Evolutionary conservation across 2,888 invertebrate species (phyloP).

Genomic region (Melanostoma mellinum): DNA sequence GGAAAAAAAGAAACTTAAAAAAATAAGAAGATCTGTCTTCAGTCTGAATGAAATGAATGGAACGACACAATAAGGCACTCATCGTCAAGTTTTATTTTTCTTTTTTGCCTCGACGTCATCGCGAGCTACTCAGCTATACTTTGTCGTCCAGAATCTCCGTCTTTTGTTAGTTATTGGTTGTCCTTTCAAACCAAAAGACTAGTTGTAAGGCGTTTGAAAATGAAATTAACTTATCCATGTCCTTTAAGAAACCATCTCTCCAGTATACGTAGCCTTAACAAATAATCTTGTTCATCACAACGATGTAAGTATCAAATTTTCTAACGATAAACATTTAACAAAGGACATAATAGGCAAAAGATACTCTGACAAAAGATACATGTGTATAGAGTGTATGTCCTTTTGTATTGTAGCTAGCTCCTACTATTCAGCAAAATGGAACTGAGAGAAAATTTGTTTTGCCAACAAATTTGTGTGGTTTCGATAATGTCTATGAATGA

Average conservation of each 20-base stretch:
- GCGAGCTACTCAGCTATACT: constrained; percentile 5
- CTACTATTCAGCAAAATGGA: not conserved
- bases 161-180: constrained; percentile 2
- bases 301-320: not conserved
- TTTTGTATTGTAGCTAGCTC: not conserved
- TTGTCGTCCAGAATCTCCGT: not conserved
- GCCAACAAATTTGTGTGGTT: no score
- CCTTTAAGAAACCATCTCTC: not conserved
- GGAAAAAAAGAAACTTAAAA: constrained; percentile 34
- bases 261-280: not conserved
- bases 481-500: no score
- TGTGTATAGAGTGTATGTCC: not conserved
- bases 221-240: constrained; percentile 52
- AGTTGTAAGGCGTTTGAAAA: constrained; percentile 36
- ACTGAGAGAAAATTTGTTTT: no score
- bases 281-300: constrained; percentile 2
- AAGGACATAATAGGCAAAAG: not conserved
- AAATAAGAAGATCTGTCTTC: constrained; percentile 58
- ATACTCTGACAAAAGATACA: not conserved
- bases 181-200: constrained; percentile 19
- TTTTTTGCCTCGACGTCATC: constrained; percentile 3
- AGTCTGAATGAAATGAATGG: constrained; percentile 59
- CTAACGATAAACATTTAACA: constrained; percentile 10
- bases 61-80: constrained; percentile 69
- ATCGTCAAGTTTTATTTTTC: constrained; percentile 29